phyloP scores from a whole-genome alignment of 2,113 vertebrate species.

The Mobula birostris region DNA sequence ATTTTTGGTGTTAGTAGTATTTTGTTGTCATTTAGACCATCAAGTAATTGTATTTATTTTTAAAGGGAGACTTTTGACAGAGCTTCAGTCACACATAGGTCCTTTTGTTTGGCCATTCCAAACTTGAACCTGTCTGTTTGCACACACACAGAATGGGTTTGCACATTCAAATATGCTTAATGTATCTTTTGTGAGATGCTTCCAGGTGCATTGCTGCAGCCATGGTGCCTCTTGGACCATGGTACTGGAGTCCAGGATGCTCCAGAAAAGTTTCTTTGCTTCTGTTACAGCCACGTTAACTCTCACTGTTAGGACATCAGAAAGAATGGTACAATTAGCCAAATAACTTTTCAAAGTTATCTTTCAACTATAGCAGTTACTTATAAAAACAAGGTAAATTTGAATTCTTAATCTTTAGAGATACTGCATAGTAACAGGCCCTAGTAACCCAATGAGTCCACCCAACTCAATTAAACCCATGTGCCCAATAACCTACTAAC shows the following conservation, averaged over 20 bases:
- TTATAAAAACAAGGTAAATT: no score
- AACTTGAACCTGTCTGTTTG: not conserved
- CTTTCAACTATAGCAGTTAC: not conserved
- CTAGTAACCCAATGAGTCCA: no score
- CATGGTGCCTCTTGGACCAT: no score
- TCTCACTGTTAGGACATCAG: not conserved
- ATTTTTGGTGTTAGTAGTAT: no score
- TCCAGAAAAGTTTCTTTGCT: not conserved
- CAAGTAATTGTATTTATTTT: not conserved
- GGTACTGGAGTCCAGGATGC: no score
- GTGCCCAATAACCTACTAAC: no score
- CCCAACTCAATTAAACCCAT: no score
- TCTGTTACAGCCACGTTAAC: not conserved
- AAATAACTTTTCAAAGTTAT: not conserved
- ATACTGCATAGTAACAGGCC: no score
- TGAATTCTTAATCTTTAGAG: no score
- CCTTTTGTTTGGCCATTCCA: not conserved
- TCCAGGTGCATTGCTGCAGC: no score
- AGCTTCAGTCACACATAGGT: not conserved
- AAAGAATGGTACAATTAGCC: not conserved
- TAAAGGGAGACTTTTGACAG: not conserved
- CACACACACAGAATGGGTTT: not conserved
- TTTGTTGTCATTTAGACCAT: no score
- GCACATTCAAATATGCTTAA: not conserved
- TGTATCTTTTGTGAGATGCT: not conserved